These are phyloP conservation scores for Ophion ellenae DNA, from an alignment of 2,888 invertebrate genomes.

Conservation along the genomic window DNA sequence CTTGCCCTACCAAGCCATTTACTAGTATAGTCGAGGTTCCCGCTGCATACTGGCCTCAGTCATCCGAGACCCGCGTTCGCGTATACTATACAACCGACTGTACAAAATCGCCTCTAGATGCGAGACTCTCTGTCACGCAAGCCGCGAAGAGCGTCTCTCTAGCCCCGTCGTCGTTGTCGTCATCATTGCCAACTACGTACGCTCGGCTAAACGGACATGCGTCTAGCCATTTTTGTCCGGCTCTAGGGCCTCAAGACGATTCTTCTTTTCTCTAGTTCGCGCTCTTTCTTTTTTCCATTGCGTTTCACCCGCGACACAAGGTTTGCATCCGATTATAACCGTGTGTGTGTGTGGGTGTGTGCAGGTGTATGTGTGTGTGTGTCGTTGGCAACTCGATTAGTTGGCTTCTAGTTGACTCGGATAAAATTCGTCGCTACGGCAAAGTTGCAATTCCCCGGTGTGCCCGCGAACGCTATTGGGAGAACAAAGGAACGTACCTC, in stretches of 20 bases:
- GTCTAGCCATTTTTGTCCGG: background rate
- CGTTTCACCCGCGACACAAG: background rate
- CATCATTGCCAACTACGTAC: conserved; percentile 35
- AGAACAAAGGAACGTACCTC: conserved; percentile 44
- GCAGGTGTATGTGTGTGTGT: background rate
- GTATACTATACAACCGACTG: conserved; percentile 59
- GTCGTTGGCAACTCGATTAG: background rate
- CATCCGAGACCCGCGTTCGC: conserved; percentile 67
- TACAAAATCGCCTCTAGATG: conserved; percentile 53
- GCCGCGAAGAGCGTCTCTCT: conserved; percentile 24
- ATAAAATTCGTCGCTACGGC: conserved; percentile 3
- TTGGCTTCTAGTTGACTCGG: background rate
- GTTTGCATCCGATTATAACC: background rate
- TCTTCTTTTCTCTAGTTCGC: background rate
- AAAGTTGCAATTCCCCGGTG: conserved; percentile 18
- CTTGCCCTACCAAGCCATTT: conserved; percentile 62
- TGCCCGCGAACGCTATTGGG: conserved; percentile 23
- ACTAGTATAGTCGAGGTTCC: conserved; percentile 64
- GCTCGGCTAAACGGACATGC: background rate
- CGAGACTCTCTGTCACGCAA: conserved; percentile 29
- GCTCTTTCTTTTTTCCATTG: background rate
- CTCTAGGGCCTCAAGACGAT: background rate
- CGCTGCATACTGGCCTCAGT: conserved; percentile 66
- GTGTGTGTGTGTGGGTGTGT: background rate
- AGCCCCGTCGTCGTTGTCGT: conserved; percentile 32